Conservation (phyloP, 2,113 vertebrate genomes). For the Melanocharis versteri region DNA sequence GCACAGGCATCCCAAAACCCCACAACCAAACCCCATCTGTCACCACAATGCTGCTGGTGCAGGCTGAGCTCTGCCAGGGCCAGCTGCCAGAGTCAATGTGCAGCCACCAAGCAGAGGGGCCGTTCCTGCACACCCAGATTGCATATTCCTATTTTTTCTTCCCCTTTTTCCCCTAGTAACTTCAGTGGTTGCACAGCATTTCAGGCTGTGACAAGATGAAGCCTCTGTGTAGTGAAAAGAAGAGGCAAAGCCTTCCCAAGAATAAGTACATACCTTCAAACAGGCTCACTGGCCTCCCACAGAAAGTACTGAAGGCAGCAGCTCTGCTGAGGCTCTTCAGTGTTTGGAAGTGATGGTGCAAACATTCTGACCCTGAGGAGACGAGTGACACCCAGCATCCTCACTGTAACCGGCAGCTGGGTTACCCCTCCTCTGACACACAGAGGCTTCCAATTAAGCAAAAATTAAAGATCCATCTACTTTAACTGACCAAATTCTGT, state of each 20-base stretch:
- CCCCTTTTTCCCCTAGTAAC: fast-evolving
- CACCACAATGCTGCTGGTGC: fast-evolving
- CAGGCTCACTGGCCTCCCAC: background rate
- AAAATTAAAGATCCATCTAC: background rate
- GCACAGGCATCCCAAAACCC: background rate
- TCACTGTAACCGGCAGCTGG: background rate
- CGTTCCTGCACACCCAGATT: background rate
- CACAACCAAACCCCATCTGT: background rate
- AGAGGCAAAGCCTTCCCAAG: background rate
- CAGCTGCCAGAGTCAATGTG: background rate
- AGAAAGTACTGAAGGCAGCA: background rate
- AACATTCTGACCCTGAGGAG: background rate
- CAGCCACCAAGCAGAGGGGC: background rate
- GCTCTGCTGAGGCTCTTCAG: background rate
- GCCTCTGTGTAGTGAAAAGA: background rate
- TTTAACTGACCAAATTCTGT: background rate
- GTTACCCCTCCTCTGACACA: too few species aligned
- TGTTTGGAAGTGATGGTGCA: background rate
- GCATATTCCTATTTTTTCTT: too few species aligned
- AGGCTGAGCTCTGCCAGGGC: background rate
- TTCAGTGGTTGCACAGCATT: background rate
- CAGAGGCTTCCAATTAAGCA: background rate
- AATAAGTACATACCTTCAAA: fast-evolving
- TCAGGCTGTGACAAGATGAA: background rate
- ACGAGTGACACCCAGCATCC: too few species aligned